These are phyloP conservation scores for Acrobeloides nanus DNA, from an alignment of 2,888 invertebrate genomes.

Conservation along the genomic window DNA sequence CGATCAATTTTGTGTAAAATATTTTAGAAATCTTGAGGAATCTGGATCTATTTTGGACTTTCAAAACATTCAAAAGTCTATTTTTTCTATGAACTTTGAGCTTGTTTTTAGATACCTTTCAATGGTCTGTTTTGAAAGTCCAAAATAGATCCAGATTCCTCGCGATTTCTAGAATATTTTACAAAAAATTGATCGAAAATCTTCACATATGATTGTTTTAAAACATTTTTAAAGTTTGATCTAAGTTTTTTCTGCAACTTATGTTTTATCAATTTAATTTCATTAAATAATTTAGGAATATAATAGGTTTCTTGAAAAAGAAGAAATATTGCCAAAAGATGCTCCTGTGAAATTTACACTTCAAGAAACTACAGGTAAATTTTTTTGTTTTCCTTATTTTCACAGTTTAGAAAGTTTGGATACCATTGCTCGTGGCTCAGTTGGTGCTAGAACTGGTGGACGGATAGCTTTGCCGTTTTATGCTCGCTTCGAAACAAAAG, in stretches of 20 bases:
- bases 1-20: too few relatives aligned
- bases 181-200: too few relatives aligned
- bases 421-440: conserved; percentile 34
- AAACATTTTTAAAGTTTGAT: too few relatives aligned
- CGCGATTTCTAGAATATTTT: too few relatives aligned
- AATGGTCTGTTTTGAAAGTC: not conserved
- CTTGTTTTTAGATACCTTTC: not conserved
- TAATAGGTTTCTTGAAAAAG: conserved; percentile 32
- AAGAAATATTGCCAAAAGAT: conserved; percentile 32
- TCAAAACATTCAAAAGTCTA: conserved; percentile 1
- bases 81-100: not conserved
- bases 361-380: not conserved
- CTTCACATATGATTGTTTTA: too few relatives aligned
- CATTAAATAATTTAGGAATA: conserved; percentile 25
- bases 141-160: too few relatives aligned
- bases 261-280: conserved; percentile 2
- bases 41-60: too few relatives aligned
- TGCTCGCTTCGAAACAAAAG: conserved; percentile 26
- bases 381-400: not conserved
- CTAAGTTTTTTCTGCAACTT: not conserved
- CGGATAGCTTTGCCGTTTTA: conserved; percentile 40
- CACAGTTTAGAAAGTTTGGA: conserved; percentile 29
- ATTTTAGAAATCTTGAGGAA: too few relatives aligned
- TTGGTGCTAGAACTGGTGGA: conserved; percentile 40
- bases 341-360: conserved; percentile 28